Evolutionary conservation across 2,113 vertebrate species (phyloP).

Genomic region (Felis catus): DNA sequence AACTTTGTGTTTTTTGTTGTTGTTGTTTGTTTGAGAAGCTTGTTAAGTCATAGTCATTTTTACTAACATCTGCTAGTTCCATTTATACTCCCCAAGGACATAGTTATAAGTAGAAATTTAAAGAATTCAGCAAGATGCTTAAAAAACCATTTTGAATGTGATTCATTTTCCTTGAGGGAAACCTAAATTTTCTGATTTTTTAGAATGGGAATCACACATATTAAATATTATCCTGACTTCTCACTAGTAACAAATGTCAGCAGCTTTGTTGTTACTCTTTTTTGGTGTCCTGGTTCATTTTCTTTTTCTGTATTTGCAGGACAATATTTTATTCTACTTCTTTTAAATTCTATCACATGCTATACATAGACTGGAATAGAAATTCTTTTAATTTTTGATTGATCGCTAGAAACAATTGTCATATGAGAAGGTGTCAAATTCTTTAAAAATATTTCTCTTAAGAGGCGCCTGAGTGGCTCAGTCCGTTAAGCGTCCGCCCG

Average conservation of each 20-base stretch:
- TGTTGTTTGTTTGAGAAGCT: conserved; percentile 33
- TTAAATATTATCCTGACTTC: background rate
- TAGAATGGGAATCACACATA: background rate
- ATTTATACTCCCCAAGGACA: conserved; percentile 22
- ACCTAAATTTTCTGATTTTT: background rate
- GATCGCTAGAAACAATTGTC: background rate
- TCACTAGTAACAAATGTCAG: background rate
- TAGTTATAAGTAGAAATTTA: conserved; percentile 28
- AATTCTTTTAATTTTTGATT: background rate
- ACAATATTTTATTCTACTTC: background rate
- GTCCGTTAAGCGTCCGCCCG: too few species aligned
- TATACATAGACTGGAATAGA: background rate
- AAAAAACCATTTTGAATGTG: background rate
- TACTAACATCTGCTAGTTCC: conserved; percentile 35
- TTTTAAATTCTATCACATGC: background rate
- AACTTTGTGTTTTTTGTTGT: background rate
- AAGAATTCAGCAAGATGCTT: conserved; percentile 43
- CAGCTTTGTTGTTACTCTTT: background rate
- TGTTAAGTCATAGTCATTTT: conserved; percentile 47
- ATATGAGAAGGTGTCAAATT: background rate
- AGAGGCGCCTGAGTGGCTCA: background rate
- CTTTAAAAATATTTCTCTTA: background rate
- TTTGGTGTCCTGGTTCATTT: background rate
- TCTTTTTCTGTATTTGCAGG: background rate
- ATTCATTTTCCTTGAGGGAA: background rate